Evolutionary conservation across 2,113 vertebrate species (phyloP).

Genomic region (Potamarius usumacintae): DNA sequence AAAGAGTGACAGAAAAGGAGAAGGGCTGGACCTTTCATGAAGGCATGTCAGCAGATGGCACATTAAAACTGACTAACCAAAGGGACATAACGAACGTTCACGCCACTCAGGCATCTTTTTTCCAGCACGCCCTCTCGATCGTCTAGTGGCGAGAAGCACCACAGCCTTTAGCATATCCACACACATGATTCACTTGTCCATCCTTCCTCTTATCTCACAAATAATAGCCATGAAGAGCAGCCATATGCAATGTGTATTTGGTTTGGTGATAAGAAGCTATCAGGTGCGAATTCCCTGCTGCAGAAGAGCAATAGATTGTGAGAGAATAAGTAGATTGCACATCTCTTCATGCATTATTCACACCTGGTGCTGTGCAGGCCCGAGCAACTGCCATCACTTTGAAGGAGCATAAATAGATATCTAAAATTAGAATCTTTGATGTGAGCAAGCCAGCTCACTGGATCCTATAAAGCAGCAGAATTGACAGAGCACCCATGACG

Average conservation of each 20-base stretch:
- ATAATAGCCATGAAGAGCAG: conserved; percentile 52
- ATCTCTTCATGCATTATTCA: conserved; percentile 60
- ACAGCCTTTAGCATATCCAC: neutral
- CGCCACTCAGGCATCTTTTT: conserved; percentile 22
- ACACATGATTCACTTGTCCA: conserved; percentile 1
- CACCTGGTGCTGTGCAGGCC: conserved; percentile 24
- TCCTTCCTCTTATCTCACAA: conserved; percentile 50
- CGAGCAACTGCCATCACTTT: conserved; percentile 51
- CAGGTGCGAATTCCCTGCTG: conserved; percentile 52
- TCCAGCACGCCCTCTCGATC: neutral
- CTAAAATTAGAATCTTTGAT: conserved; percentile 65
- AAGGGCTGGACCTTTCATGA: conserved; percentile 31
- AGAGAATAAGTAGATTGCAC: conserved; percentile 37
- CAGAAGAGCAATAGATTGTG: conserved; percentile 56
- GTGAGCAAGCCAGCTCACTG: conserved; percentile 43
- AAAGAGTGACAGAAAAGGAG: conserved; percentile 12
- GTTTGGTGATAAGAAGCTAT: conserved; percentile 59
- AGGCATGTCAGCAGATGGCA: conserved; percentile 55
- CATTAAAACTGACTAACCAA: conserved; percentile 44
- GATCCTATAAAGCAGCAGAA: conserved; percentile 41
- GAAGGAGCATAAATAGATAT: conserved; percentile 60
- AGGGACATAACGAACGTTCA: conserved; percentile 22
- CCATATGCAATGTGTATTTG: conserved; percentile 52
- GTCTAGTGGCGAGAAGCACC: neutral
- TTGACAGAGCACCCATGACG: conserved; percentile 13